Conservation (phyloP, 2,113 vertebrate species). For the Phalacrocorax brasilianus region DNA sequence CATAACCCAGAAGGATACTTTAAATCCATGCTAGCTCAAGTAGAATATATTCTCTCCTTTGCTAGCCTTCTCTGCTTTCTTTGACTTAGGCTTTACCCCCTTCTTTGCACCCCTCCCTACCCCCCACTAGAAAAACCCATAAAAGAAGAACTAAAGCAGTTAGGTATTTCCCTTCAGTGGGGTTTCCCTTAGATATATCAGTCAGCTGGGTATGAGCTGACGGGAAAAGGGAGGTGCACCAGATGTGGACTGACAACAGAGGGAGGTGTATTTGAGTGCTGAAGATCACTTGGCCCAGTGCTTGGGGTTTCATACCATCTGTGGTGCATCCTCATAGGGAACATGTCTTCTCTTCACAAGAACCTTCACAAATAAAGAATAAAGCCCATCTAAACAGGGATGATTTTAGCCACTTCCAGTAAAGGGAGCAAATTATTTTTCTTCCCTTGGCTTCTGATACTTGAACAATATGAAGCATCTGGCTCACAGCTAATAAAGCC, state of each 20-base stretch:
- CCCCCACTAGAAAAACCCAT: background rate
- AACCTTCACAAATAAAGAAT: background rate
- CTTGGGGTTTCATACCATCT: background rate
- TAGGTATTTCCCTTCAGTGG: background rate
- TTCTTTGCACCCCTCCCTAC: background rate
- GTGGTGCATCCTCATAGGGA: background rate
- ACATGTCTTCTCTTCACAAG: background rate
- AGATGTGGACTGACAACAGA: background rate
- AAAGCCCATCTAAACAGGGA: background rate
- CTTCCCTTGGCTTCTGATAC: background rate
- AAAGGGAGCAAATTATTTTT: background rate
- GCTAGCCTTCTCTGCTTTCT: background rate
- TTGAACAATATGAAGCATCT: background rate
- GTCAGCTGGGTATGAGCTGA: background rate
- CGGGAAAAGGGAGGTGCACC: background rate
- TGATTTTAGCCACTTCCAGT: background rate
- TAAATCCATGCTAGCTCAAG: background rate
- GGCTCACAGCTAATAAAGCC: background rate
- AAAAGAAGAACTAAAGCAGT: constrained; percentile 1
- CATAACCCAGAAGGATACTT: background rate
- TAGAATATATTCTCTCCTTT: background rate
- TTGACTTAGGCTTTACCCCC: background rate
- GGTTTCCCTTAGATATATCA: background rate
- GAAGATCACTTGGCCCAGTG: background rate
- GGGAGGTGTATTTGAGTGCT: background rate